Evolutionary conservation across 1,140 invertebrate genomes (phyloP), one percentile per base, ranked within the genome.

Genomic region (Galleria mellonella): DNA sequence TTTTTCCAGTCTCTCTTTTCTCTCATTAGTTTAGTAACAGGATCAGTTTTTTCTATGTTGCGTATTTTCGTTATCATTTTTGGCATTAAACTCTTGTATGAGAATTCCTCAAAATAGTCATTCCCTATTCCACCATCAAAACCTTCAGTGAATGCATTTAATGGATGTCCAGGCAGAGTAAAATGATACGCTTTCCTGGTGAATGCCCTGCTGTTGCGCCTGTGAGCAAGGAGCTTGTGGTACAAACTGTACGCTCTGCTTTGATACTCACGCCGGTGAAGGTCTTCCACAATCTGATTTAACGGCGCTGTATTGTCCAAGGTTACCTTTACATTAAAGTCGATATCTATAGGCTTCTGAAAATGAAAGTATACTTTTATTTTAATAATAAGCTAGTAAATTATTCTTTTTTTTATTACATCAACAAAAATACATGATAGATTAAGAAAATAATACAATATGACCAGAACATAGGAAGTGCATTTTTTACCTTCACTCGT

Each of bases 41-140:
- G 78, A 59, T 85, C 82, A 42, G 43, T 45, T 47, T 57, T 64
- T 9, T 56, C 50, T 9, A 61, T 43, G 47, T 83, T 49, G 4
- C 43, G 47, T 9, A 78, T 39, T 10, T 41, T 38, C 4, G 69
- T 67, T 38, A 85, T 68, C 29, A 82, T 66, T 47, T 67, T 74
- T n/a, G 82, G 82, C 11, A 62, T 38, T 7, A 69, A 51, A 47
- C 72, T 72, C 45, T 69, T 85, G 52, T 82, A 67, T 13, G 49
- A 33, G 41, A 85, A 79, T 28, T 49, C 47, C 51, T 85, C 68
- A 62, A 82, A 83, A 43, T 67, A 79, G 29, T 61, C 55, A 0
- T 57, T 44, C 13, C 63, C 51, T 0, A 83, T 44, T 8, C 66
- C 62, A 9, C 82, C 82, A 42, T 82, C 65, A 72, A 75, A 85